phyloP scores from a whole-genome alignment of 2,888 invertebrate genomes.

The Ophion slaviceki region DNA sequence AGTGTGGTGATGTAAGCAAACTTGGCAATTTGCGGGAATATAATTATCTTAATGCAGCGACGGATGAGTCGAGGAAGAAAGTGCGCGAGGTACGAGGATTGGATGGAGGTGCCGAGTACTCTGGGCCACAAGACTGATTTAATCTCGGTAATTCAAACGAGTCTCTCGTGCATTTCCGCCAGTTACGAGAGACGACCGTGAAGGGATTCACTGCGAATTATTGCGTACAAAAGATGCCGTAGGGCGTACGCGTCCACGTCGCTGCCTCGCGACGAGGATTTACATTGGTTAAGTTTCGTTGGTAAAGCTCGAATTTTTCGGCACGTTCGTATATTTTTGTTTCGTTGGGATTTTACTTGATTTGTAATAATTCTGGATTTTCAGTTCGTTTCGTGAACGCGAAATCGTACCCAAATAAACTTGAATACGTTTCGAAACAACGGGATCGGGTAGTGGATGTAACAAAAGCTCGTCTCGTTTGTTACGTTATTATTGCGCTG shows the following conservation, averaged over 20 bases:
- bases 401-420: neutral
- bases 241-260: no score
- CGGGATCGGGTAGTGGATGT: neutral
- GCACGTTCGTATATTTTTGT: neutral
- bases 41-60: conserved; percentile 61
- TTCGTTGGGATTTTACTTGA: neutral
- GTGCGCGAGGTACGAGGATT: neutral
- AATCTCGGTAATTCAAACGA: conserved; percentile 67
- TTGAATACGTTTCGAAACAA: neutral
- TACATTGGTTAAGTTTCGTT: no score
- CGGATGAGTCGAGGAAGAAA: neutral
- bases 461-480: neutral
- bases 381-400: neutral
- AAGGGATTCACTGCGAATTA: conserved; percentile 12
- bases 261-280: no score
- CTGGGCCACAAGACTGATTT: conserved; percentile 55
- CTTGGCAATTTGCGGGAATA: conserved; percentile 59
- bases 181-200: neutral
- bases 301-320: no score
- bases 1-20: conserved; percentile 19
- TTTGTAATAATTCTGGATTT: neutral
- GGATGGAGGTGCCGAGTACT: neutral
- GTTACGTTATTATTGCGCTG: neutral
- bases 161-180: conserved; percentile 31
- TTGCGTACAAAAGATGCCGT: neutral